Conservation (phyloP, 2,888 invertebrate species). For the Bellardia pandia region DNA sequence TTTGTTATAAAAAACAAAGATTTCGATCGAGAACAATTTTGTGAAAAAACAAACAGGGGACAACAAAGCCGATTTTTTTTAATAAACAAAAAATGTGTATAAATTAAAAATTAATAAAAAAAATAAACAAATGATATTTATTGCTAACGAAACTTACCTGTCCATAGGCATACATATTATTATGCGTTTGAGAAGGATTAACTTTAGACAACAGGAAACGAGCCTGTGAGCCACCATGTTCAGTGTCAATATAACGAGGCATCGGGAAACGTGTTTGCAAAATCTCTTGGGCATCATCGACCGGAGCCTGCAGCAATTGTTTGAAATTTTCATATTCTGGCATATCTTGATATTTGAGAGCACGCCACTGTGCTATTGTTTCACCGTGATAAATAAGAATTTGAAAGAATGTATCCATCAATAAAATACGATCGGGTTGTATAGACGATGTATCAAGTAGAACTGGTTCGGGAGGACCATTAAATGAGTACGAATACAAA, state of each 20-base stretch:
- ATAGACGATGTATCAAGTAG: slow-evolving; percentile 98
- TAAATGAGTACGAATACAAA: slow-evolving; percentile 99
- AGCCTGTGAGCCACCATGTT: slow-evolving; percentile 99
- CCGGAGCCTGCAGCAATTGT: slow-evolving; percentile 95
- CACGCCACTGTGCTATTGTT: slow-evolving; percentile 99
- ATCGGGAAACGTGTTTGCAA: slow-evolving; percentile 98
- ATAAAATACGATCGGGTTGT: slow-evolving; percentile 97
- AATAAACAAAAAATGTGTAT: slow-evolving; percentile 72
- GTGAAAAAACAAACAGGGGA: slow-evolving; percentile 49
- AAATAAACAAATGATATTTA: slow-evolving; percentile 10
- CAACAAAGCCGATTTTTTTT: slow-evolving; percentile 67
- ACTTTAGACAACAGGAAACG: slow-evolving; percentile 99
- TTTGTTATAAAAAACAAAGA: slow-evolving; percentile 57
- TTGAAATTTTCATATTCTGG: slow-evolving; percentile 99
- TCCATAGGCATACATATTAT: slow-evolving; percentile 98
- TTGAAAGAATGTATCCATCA: slow-evolving; percentile 99
- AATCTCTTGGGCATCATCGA: slow-evolving; percentile 98
- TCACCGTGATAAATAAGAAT: slow-evolving; percentile 99
- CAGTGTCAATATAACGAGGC: slow-evolving; percentile 99
- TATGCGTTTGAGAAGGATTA: slow-evolving; percentile 99
- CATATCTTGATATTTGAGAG: slow-evolving; percentile 97
- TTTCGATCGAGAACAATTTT: slow-evolving; percentile 46
- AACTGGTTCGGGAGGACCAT: slow-evolving; percentile 98
- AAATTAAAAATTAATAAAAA: slow-evolving; percentile 59
- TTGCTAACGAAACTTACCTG: slow-evolving; percentile 85